Percentiles rank a stretch among this genome's conserved stretches.
Evolutionary conservation across 2,797 vertebrate species (phyloP).

Genomic region (Tiaroga cobitis): DNA sequence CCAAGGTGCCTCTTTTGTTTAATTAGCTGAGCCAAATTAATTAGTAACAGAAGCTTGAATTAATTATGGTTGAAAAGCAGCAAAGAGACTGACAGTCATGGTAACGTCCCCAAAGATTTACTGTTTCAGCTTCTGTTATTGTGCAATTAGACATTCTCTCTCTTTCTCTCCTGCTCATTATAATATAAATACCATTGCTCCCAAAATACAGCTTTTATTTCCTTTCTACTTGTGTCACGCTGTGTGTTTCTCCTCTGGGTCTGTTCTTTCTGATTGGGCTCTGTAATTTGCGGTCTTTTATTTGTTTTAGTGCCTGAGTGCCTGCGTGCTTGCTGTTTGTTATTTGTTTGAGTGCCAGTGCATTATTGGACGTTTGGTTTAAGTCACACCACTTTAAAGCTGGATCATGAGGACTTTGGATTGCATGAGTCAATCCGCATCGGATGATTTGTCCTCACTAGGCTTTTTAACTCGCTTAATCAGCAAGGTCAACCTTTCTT

Average conservation of each 20-base stretch:
- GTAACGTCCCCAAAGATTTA: conserved; percentile 36
- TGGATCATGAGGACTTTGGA: conserved; percentile 13
- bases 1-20: conserved; percentile 78
- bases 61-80: conserved; percentile 69
- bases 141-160: conserved; percentile 30
- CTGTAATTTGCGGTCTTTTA: conserved; percentile 14
- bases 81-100: conserved; percentile 31
- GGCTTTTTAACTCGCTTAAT: not conserved
- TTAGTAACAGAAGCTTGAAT: conserved; percentile 76
- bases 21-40: conserved; percentile 79
- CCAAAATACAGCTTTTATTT: conserved; percentile 47
- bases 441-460: not conserved
- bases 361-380: conserved; percentile 40
- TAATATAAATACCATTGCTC: conserved; percentile 43
- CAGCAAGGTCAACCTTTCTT: not conserved
- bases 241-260: conserved; percentile 30
- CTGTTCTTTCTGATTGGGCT: conserved; percentile 38
- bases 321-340: too few relatives aligned
- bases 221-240: conserved; percentile 35
- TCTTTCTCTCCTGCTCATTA: conserved; percentile 5
- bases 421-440: not conserved
- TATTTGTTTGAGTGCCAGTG: conserved; percentile 44
- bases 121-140: conserved; percentile 29
- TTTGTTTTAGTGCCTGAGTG: conserved; percentile 30
- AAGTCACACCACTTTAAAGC: conserved; percentile 13